These are phyloP conservation scores for Cataglyphis altisquamis DNA, from an alignment of 2,888 invertebrate genomes.

Conservation along the genomic window DNA sequence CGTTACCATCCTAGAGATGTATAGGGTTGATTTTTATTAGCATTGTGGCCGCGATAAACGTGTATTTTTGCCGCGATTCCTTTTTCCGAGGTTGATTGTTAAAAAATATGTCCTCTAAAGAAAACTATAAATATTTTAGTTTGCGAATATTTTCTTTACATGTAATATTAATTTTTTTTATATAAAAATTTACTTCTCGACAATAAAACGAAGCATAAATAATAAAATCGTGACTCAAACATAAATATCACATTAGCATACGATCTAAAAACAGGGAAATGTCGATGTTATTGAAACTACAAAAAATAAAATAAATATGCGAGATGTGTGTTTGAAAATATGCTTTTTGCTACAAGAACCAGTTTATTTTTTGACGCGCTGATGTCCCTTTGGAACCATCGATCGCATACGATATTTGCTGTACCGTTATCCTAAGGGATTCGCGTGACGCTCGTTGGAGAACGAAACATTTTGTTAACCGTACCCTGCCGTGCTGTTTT, in stretches of 20 bases:
- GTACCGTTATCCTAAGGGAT: constrained; percentile 50
- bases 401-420: constrained; percentile 59
- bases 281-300: not conserved
- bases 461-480: constrained; percentile 57
- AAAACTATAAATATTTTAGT: constrained; percentile 7
- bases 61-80: constrained; percentile 34
- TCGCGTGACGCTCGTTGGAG: constrained; percentile 44
- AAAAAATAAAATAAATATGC: constrained; percentile 21
- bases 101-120: constrained; percentile 17
- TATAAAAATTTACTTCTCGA: constrained; percentile 12
- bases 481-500: constrained; percentile 37
- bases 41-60: constrained; percentile 10
- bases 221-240: not conserved
- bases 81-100: constrained; percentile 13
- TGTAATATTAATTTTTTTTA: constrained; percentile 7
- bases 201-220: not conserved
- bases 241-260: constrained; percentile 9
- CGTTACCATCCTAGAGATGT: constrained; percentile 14
- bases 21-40: constrained; percentile 49
- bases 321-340: constrained; percentile 29
- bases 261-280: not conserved
- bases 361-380: constrained; percentile 54
- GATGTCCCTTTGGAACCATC: constrained; percentile 57
- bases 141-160: constrained; percentile 40
- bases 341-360: constrained; percentile 37